These are phyloP conservation scores for Galago senegalensis DNA, from an alignment of 2,797 vertebrate genomes.

Conservation along the genomic window DNA sequence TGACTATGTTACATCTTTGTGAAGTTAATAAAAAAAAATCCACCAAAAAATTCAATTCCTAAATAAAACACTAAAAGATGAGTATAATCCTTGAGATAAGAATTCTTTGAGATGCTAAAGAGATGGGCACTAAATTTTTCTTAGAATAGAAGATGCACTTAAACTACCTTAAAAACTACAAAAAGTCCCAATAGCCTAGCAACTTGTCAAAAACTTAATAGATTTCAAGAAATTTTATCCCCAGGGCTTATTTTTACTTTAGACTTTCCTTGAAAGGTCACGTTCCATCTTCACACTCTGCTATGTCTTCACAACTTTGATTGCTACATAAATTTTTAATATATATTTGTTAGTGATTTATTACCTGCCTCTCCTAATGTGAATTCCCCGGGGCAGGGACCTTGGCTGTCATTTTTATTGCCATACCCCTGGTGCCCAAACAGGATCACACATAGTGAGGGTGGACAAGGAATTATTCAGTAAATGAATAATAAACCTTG, in stretches of 20 bases:
- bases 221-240: neutral
- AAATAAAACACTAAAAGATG: constrained; percentile 12
- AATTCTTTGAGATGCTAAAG: neutral
- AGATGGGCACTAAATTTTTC: neutral
- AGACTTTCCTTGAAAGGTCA: neutral
- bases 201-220: neutral
- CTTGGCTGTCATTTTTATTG: neutral
- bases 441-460: neutral
- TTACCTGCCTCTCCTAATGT: neutral
- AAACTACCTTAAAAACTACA: neutral
- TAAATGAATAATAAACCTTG: neutral
- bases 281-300: neutral
- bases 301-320: neutral
- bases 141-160: neutral
- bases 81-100: neutral
- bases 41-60: neutral
- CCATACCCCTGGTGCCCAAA: neutral
- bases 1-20: neutral
- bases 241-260: neutral
- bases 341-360: neutral
- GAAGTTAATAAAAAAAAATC: neutral
- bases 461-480: neutral
- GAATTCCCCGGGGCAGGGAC: neutral
- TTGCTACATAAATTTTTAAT: neutral
- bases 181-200: neutral